Conservation (phyloP, 2,888 invertebrate species). For the Geophilus truncorum region DNA sequence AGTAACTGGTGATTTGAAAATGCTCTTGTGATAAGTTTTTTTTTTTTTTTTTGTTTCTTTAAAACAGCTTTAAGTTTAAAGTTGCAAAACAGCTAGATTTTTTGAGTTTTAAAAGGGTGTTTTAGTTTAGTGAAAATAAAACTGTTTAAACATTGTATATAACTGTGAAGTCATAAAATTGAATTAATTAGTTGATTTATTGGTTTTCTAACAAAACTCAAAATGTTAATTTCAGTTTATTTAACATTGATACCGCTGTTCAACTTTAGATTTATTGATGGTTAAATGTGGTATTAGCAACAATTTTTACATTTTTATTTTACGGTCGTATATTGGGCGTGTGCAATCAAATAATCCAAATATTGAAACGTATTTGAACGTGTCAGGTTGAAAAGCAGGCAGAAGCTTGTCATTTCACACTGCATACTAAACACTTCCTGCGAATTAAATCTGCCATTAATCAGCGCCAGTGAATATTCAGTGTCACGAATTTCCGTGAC, state of each 20-base stretch:
- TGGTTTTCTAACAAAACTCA: too few species aligned
- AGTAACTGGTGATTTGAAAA: neutral
- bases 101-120: neutral
- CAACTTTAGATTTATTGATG: too few species aligned
- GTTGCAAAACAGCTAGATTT: too few species aligned
- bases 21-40: neutral
- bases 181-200: too few species aligned
- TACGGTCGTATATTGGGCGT: neutral
- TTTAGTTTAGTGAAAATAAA: neutral
- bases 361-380: neutral
- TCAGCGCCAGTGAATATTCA: neutral
- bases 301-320: neutral
- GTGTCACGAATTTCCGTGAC: neutral
- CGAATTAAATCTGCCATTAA: conserved; percentile 11
- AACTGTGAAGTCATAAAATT: too few species aligned
- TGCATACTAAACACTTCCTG: conserved; percentile 18
- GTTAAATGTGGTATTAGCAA: too few species aligned
- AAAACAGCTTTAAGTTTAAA: too few species aligned
- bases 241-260: too few species aligned
- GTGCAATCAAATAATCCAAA: neutral
- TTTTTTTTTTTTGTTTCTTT: too few species aligned
- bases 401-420: conserved; percentile 13
- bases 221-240: too few species aligned
- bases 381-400: neutral
- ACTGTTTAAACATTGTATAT: too few species aligned